These are phyloP conservation scores for Bothrops jararaca DNA, from an alignment of 2,113 vertebrate genomes.

Conservation along the genomic window DNA sequence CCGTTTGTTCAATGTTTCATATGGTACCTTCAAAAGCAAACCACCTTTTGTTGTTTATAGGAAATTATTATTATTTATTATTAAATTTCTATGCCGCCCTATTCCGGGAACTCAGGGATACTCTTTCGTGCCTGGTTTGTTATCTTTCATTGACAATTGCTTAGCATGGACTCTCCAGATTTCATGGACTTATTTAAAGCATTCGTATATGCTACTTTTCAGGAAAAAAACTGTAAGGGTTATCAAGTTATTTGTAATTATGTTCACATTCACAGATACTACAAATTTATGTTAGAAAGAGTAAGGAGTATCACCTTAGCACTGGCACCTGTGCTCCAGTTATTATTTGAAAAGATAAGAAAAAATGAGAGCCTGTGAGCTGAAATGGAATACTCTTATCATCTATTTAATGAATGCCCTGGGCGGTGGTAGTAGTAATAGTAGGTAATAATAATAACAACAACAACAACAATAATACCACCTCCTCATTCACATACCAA, in stretches of 20 bases:
- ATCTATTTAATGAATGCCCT: not conserved
- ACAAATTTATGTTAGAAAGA: not conserved
- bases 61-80: too few species aligned
- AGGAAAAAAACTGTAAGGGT: not conserved
- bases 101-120: too few species aligned
- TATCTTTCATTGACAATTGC: too few species aligned
- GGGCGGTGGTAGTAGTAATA: not conserved
- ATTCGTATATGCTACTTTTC: not conserved
- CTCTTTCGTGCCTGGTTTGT: not conserved
- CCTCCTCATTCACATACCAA: not conserved
- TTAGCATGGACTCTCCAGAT: too few species aligned
- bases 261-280: not conserved
- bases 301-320: not conserved
- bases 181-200: not conserved
- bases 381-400: not conserved
- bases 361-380: not conserved
- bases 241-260: not conserved
- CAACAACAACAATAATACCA: too few species aligned
- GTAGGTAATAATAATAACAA: too few species aligned
- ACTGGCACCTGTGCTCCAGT: not conserved
- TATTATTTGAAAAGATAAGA: not conserved
- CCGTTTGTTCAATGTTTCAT: constrained; percentile 96
- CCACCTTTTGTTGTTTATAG: not conserved
- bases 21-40: constrained; percentile 81
- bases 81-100: too few species aligned